These are phyloP conservation scores for Pocillopora meandrina DNA, from an alignment of 92 coral and sea anemone genomes.

Conservation along the genomic window DNA sequence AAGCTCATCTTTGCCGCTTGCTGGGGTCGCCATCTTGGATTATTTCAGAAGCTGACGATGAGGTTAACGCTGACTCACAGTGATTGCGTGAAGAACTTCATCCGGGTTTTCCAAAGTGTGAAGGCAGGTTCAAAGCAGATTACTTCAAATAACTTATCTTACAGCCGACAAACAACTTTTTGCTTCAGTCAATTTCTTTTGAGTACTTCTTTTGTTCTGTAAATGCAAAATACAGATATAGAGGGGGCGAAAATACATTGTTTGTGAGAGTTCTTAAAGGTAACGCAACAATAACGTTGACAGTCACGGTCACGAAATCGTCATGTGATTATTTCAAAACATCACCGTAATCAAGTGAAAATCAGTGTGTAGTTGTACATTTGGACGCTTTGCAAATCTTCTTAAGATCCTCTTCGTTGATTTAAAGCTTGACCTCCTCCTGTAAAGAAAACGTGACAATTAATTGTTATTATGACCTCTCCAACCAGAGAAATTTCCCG, in stretches of 20 bases:
- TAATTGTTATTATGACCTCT: not conserved
- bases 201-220: too few species aligned
- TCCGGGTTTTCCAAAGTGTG: not conserved
- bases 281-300: not conserved
- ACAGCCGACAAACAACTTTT: too few species aligned
- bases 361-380: too few species aligned
- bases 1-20: constrained; percentile 59
- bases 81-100: constrained; percentile 40
- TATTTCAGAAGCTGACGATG: constrained; percentile 29
- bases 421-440: not conserved
- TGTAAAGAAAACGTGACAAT: not conserved
- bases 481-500: constrained; percentile 2
- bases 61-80: constrained; percentile 57
- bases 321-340: constrained; percentile 12
- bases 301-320: not conserved
- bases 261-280: not conserved
- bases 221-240: too few species aligned
- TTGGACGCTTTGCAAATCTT: too few species aligned
- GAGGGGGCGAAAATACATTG: too few species aligned
- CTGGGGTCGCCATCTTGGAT: constrained; percentile 75
- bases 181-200: too few species aligned
- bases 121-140: too few species aligned
- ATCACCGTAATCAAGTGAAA: too few species aligned
- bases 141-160: too few species aligned
- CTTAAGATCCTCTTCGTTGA: too few species aligned